These are phyloP conservation scores for Propithecus perrieri DNA, from an alignment of 2,797 vertebrate genomes.

Conservation along the genomic window DNA sequence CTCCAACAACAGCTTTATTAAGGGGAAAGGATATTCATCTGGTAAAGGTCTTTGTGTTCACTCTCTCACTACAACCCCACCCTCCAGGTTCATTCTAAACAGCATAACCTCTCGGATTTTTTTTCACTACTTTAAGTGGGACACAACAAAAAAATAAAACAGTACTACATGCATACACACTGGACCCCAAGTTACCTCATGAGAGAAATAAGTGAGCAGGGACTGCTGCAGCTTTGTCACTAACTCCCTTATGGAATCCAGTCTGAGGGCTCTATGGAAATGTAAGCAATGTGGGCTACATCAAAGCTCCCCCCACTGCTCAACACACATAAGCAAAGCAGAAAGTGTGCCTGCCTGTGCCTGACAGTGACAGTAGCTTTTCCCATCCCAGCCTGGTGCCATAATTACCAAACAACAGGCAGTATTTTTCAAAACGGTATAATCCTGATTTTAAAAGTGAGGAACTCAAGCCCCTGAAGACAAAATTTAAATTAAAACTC, in stretches of 20 bases:
- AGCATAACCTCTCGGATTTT: not conserved
- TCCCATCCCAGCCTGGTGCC: not conserved
- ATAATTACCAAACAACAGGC: not conserved
- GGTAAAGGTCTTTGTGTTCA: not conserved
- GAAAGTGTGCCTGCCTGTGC: not conserved
- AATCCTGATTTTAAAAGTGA: conserved; percentile 3
- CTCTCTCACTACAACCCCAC: not conserved
- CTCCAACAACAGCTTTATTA: not conserved
- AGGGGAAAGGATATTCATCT: not conserved
- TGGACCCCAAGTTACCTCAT: not conserved
- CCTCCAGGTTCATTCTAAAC: not conserved
- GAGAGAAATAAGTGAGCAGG: not conserved
- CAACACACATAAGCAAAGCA: not conserved
- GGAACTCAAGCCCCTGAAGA: not conserved
- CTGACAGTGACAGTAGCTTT: not conserved
- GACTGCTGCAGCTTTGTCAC: not conserved
- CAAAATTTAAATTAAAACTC: conserved; percentile 41
- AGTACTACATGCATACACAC: not conserved
- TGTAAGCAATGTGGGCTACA: not conserved
- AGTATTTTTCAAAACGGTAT: not conserved
- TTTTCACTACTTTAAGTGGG: conserved; percentile 28
- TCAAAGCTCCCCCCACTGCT: not conserved
- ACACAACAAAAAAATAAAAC: not conserved
- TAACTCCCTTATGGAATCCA: not conserved
- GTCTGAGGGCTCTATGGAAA: not conserved